Evolutionary conservation across 1,140 invertebrate species (phyloP).

Genomic region (Oncopodura yosiiana): DNA sequence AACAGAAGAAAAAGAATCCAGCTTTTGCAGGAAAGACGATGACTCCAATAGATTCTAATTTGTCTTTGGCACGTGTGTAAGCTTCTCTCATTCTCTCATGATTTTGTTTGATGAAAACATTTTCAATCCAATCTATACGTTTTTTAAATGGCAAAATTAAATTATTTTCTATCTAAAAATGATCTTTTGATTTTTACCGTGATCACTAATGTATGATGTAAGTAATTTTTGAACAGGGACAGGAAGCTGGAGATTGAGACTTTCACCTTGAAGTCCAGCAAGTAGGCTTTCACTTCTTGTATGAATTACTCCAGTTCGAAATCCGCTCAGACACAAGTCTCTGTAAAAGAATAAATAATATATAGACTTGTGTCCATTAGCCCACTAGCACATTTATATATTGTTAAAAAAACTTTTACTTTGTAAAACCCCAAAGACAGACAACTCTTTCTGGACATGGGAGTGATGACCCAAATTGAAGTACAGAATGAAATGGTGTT

Average conservation of each 20-base stretch:
- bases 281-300: neutral
- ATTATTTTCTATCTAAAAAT: neutral
- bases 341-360: neutral
- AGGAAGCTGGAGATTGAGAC: neutral
- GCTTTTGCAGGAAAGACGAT: conserved; percentile 10
- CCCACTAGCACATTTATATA: neutral
- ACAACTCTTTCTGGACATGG: conserved; percentile 1
- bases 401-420: neutral
- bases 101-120: neutral
- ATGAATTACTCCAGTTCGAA: conserved; percentile 9
- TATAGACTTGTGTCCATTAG: neutral
- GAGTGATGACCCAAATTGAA: neutral
- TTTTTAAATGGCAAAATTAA: too few species aligned
- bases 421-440: conserved; percentile 11
- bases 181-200: neutral
- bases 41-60: conserved; percentile 5
- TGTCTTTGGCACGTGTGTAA: conserved; percentile 3
- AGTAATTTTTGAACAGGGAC: conserved; percentile 3
- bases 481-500: neutral
- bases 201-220: conserved; percentile 4
- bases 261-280: neutral
- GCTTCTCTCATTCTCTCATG: conserved; percentile 10
- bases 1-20: conserved; percentile 10
- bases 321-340: conserved; percentile 9
- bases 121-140: conserved; percentile 11